Base-by-base conservation (phyloP, 2,888 invertebrate species). In the Molorchus minor region DNA sequence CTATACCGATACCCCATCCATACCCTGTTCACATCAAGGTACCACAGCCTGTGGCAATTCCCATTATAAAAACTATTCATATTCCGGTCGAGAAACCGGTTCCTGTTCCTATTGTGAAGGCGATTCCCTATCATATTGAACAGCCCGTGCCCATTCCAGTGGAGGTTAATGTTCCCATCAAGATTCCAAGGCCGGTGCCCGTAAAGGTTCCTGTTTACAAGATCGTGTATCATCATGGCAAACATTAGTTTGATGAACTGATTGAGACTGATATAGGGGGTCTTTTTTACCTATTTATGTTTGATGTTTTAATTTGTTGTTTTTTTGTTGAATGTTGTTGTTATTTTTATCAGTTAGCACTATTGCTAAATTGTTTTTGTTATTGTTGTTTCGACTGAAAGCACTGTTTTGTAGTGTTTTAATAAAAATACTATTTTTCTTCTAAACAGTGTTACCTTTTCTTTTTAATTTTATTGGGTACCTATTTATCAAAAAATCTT, bases 61-160 rank as follows among this genome's bases (percentile, higher is more conserved):
- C 89, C 0, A 83, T 89, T 2, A 81, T 89, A 19, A 89, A 88
- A 72, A 89, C 89, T 65, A 83, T 90, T 0, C 84, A 86, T 0
- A 84, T 89, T 16, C 89, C 89, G 0, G 86, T 90, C 0, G 89
- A 90, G 69, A 90, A 88, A 73, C 88, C 89, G 16, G 88, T 89
- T 2, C 89, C 89, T 0, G 88, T 88, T 71, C 87, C 88, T 0
- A 87, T 90, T 0, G 88, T 88, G 64, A 88, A 85, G 70, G 80
- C 81, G 1, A 86, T 89, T 0, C 87, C 87, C 25, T 86, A 88
- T 19, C 88, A 88, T 0, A 86, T 86, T 54, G 84, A 88, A 59
- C 89, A 89, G 71, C 86, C 87, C 0, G 87, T 88, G 2, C 89
- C 89, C 1, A 87, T 89, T 17, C 86, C 86, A 52, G 88, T 90